Percentiles rank a stretch among this genome's conserved stretches.
Evolutionary conservation across 2,113 vertebrate species (phyloP).

Genomic region (Urocitellus parryii): DNA sequence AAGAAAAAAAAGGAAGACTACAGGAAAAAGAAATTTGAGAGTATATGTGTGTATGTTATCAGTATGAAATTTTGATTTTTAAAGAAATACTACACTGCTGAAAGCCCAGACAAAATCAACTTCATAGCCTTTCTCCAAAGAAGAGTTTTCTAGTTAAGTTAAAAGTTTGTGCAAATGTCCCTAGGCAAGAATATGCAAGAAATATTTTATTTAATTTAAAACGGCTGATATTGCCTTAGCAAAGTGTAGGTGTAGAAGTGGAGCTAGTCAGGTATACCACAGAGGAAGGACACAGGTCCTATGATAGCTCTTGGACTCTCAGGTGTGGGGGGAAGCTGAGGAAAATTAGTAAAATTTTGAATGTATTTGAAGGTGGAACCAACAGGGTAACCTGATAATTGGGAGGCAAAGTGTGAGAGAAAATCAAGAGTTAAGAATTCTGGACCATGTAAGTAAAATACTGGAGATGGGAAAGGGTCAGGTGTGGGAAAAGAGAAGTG

Average conservation of each 20-base stretch:
- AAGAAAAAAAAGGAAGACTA: background rate
- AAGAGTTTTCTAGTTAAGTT: background rate
- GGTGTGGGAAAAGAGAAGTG: background rate
- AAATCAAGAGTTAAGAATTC: no score
- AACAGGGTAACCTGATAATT: background rate
- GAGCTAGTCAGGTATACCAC: background rate
- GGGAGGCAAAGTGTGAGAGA: background rate
- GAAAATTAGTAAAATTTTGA: background rate
- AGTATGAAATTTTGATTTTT: background rate
- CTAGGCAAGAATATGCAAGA: no score
- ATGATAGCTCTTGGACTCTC: no score
- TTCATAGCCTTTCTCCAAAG: background rate
- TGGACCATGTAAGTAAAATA: background rate
- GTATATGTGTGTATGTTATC: background rate
- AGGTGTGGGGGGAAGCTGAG: no score
- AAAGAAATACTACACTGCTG: background rate
- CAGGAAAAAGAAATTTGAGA: background rate
- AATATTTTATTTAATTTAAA: background rate
- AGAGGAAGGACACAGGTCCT: background rate
- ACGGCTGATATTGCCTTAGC: background rate
- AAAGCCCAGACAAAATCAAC: background rate
- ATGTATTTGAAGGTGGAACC: background rate
- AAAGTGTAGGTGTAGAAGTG: background rate
- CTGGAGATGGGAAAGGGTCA: background rate
- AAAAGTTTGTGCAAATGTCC: background rate